phyloP scores from a whole-genome alignment of 2,888 invertebrate species.

The Esperia sulphurella region DNA sequence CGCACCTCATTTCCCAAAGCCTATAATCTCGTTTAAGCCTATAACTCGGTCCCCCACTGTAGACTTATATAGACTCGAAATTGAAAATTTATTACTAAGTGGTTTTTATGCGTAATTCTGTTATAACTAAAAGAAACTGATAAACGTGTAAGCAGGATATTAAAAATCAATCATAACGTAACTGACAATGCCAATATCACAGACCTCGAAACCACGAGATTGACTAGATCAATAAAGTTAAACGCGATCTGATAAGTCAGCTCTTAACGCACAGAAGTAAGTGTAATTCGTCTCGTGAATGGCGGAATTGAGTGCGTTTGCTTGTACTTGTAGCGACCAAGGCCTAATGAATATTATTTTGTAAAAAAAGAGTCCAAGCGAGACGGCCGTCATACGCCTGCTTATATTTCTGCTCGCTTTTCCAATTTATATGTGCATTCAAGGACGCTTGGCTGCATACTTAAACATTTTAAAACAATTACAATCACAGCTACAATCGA shows the following conservation, averaged over 20 bases:
- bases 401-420: conserved; percentile 27
- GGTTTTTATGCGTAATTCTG: too few species aligned
- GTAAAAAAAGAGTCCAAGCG: conserved; percentile 28
- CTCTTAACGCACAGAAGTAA: conserved; percentile 26
- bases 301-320: conserved; percentile 56
- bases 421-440: conserved; percentile 18
- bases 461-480: not conserved
- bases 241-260: conserved; percentile 12
- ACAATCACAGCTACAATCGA: conserved; percentile 14
- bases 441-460: conserved; percentile 18
- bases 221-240: conserved; percentile 18
- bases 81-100: too few species aligned
- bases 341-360: conserved; percentile 40
- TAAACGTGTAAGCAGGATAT: conserved; percentile 1
- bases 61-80: too few species aligned
- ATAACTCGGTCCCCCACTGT: too few species aligned
- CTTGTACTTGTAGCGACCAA: conserved; percentile 33
- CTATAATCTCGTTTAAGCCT: too few species aligned
- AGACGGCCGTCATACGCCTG: conserved; percentile 14
- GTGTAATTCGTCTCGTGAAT: conserved; percentile 57
- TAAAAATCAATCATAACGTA: not conserved
- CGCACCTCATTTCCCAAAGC: too few species aligned
- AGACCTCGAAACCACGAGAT: conserved; percentile 34
- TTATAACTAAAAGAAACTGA: too few species aligned
- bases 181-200: conserved; percentile 21